phyloP scores from a whole-genome alignment of 2,888 invertebrate genomes.

The Caenorhabditis angaria region DNA sequence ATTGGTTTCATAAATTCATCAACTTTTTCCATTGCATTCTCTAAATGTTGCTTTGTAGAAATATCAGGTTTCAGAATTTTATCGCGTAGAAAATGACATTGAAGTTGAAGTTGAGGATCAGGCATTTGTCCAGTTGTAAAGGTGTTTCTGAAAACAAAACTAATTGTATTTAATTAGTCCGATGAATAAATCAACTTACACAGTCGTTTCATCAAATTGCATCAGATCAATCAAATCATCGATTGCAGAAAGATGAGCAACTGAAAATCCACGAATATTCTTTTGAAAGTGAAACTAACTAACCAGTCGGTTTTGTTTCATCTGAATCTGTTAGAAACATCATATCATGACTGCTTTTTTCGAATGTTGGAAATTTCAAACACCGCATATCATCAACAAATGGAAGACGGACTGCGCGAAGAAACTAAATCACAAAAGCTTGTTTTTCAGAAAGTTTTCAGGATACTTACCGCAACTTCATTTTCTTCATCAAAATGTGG shows the following conservation, averaged over 20 bases:
- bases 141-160: slow-evolving; percentile 10
- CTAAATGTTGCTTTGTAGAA: neutral
- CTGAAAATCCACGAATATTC: slow-evolving; percentile 15
- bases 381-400: slow-evolving; percentile 47
- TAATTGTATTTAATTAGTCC: too few relatives aligned
- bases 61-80: slow-evolving; percentile 24
- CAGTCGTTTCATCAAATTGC: neutral
- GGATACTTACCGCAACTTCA: slow-evolving; percentile 6
- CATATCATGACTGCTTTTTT: slow-evolving; percentile 9
- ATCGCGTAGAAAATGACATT: slow-evolving; percentile 38
- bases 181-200: neutral
- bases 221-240: slow-evolving; percentile 46
- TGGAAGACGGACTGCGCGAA: slow-evolving; percentile 43
- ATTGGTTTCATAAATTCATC: neutral
- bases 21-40: slow-evolving; percentile 1
- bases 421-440: slow-evolving; percentile 11
- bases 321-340: slow-evolving; percentile 3
- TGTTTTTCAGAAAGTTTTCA: too few relatives aligned
- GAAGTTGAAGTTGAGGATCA: slow-evolving; percentile 42
- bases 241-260: slow-evolving; percentile 30
- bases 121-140: slow-evolving; percentile 24
- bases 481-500: slow-evolving; percentile 36
- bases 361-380: slow-evolving; percentile 39
- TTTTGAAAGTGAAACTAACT: neutral
- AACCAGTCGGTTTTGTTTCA: slow-evolving; percentile 30